A percentile compares a stretch with the other conserved stretches of the same genome.
Conservation (phyloP, 1,140 invertebrate genomes). For the Phthorimaea operculella region DNA sequence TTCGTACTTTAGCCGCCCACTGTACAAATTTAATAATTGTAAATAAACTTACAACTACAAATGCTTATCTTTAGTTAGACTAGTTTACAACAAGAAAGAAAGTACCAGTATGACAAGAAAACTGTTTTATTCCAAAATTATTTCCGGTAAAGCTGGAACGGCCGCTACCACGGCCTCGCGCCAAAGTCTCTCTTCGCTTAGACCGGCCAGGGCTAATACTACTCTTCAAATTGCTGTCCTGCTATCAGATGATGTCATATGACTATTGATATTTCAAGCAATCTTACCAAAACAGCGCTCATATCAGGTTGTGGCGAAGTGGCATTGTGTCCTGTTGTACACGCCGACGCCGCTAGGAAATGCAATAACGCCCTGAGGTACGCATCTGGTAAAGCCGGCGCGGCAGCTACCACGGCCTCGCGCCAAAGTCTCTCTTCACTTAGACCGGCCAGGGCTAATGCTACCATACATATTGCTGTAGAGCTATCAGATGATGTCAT, state of each 20-base stretch:
- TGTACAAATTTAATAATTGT: too few species aligned
- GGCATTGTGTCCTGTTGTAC: constrained; percentile 41
- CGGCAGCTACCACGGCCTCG: constrained; percentile 82
- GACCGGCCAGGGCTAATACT: constrained; percentile 72
- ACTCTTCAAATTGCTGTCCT: too few species aligned
- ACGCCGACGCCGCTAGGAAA: constrained; percentile 79
- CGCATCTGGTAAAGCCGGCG: constrained; percentile 84
- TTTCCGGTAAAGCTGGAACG: constrained; percentile 82
- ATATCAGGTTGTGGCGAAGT: constrained; percentile 26
- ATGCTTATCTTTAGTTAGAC: too few species aligned
- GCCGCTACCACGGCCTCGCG: constrained; percentile 81
- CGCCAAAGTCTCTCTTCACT: constrained; percentile 85
- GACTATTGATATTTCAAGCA: too few species aligned
- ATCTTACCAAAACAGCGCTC: constrained; percentile 33
- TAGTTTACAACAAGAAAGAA: too few species aligned
- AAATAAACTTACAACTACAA: too few species aligned
- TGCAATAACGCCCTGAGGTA: constrained; percentile 93
- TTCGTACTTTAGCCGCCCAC: too few species aligned
- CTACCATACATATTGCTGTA: constrained; percentile 82
- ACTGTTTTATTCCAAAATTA: too few species aligned
- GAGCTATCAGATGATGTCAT: too few species aligned
- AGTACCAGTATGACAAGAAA: too few species aligned
- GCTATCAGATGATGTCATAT: too few species aligned
- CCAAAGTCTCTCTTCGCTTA: constrained; percentile 83
- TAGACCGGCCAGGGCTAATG: constrained; percentile 91